Evolutionary conservation across 2,113 vertebrate species (phyloP).

Genomic region (Eidolon helvum): DNA sequence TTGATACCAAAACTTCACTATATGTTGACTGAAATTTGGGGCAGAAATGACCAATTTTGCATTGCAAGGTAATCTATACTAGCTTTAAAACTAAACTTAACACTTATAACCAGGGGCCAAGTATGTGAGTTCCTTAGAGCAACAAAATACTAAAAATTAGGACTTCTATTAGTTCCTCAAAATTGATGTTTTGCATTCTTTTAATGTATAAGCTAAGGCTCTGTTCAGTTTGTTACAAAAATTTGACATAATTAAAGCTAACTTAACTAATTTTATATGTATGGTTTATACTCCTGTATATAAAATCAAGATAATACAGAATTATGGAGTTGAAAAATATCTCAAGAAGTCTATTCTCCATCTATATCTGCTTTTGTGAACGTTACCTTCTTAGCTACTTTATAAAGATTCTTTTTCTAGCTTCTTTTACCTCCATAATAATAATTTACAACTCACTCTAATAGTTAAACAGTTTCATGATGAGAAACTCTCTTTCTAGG

Average conservation of each 20-base stretch:
- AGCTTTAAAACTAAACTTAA: slow-evolving; percentile 5
- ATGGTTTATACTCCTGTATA: not conserved
- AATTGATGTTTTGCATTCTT: not conserved
- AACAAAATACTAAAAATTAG: not conserved
- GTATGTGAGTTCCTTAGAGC: not conserved
- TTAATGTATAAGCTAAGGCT: not conserved
- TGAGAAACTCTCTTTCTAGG: not conserved
- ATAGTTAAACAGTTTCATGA: not conserved
- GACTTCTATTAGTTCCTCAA: not conserved
- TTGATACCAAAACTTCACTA: not conserved
- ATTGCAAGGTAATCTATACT: not conserved
- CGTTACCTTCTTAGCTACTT: not conserved
- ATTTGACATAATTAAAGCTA: not conserved
- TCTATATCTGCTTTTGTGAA: not conserved
- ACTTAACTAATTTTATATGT: not conserved
- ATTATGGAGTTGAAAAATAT: not conserved
- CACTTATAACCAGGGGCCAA: not conserved
- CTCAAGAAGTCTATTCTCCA: not conserved
- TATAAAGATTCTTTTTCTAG: not conserved
- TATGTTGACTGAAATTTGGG: not conserved
- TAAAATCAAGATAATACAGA: not conserved
- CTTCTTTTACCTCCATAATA: not conserved
- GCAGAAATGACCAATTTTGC: not conserved
- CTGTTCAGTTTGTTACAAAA: not conserved
- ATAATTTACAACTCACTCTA: not conserved